Conservation (phyloP, 2,888 invertebrate species). For the Pedicia rivosa region DNA sequence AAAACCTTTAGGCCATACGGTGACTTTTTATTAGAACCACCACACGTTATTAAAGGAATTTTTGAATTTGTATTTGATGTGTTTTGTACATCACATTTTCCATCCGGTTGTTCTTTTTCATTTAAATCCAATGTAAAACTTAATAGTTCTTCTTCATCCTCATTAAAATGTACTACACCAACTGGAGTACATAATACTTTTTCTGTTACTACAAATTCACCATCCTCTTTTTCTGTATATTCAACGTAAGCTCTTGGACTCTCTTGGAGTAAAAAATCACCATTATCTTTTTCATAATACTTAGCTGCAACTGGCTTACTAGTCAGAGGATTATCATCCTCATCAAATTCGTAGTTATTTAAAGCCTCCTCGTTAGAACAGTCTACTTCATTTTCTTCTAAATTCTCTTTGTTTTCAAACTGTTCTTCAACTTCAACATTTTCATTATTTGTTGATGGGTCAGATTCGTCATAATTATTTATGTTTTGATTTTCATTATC, state of each 20-base stretch:
- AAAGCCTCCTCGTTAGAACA: too few species aligned
- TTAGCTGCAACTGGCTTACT: slow-evolving; percentile 22
- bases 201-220: slow-evolving; percentile 31
- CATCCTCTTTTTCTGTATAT: slow-evolving; percentile 29
- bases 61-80: slow-evolving; percentile 18
- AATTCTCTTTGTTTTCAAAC: not conserved
- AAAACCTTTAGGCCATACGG: slow-evolving; percentile 24
- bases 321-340: not conserved
- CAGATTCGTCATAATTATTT: too few species aligned
- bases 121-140: slow-evolving; percentile 7
- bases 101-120: slow-evolving; percentile 9
- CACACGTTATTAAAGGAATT: not conserved
- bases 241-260: slow-evolving; percentile 29
- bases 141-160: slow-evolving; percentile 16
- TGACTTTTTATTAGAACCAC: slow-evolving; percentile 7
- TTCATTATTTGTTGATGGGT: too few species aligned
- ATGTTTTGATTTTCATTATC: not conserved
- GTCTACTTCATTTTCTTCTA: not conserved
- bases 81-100: slow-evolving; percentile 8
- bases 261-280: slow-evolving; percentile 30
- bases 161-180: slow-evolving; percentile 27
- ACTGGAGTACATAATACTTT: slow-evolving; percentile 29
- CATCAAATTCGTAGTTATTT: too few species aligned
- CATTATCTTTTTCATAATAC: slow-evolving; percentile 28
- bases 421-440: too few species aligned